Evolutionary conservation across 2,888 invertebrate genomes (phyloP).

Genomic region (Lysandra bellargus): DNA sequence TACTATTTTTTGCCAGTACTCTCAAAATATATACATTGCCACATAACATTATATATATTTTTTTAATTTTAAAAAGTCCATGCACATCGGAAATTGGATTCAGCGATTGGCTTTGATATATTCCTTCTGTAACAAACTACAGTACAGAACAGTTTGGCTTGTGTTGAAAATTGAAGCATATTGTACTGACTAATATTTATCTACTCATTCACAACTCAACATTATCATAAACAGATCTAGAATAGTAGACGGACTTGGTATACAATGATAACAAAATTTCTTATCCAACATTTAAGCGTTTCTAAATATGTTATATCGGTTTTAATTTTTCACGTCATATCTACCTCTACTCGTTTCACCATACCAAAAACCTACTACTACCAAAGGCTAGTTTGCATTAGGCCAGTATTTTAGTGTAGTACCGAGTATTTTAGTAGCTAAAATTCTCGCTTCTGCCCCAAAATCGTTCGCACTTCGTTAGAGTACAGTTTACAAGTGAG

Average conservation of each 20-base stretch:
- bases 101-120: neutral
- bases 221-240: conserved; percentile 12
- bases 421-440: no score
- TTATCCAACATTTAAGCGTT: neutral
- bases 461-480: no score
- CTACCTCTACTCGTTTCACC: neutral
- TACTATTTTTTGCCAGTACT: no score
- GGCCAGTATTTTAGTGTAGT: no score
- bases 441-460: no score
- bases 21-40: no score
- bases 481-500: no score
- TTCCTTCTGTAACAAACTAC: conserved; percentile 15
- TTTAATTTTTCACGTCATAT: neutral
- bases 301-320: neutral
- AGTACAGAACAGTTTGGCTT: conserved; percentile 27
- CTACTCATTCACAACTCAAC: conserved; percentile 27
- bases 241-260: conserved; percentile 7
- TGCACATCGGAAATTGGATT: neutral
- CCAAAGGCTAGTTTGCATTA: neutral
- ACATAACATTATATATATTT: no score
- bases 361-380: neutral
- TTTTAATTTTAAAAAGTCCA: neutral
- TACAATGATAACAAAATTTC: neutral
- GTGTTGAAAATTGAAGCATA: conserved; percentile 28
- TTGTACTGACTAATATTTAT: conserved; percentile 25